These are phyloP conservation scores for Papilio gigon DNA, from an alignment of 2,888 invertebrate genomes.

Conservation along the genomic window DNA sequence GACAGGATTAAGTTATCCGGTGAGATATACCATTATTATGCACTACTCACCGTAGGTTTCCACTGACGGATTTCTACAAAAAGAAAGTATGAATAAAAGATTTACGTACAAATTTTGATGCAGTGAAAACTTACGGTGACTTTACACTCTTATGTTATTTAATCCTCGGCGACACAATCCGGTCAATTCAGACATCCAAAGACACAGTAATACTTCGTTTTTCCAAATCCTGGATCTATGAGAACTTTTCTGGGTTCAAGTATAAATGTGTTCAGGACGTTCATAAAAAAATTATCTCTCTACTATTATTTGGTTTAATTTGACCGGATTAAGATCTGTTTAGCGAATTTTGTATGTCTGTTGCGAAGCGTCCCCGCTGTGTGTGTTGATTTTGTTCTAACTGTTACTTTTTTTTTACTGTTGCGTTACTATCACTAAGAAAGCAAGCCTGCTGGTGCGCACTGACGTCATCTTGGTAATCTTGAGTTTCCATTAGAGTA, in stretches of 20 bases:
- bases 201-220: too few species aligned
- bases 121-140: neutral
- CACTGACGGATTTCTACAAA: neutral
- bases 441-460: too few species aligned
- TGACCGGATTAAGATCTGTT: neutral
- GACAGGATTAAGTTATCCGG: slow-evolving; percentile 94
- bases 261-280: too few species aligned
- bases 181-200: too few species aligned
- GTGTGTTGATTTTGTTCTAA: neutral
- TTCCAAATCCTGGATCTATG: too few species aligned
- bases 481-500: neutral
- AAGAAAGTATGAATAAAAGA: neutral
- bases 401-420: neutral
- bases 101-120: neutral
- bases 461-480: neutral
- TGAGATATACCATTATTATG: slow-evolving; percentile 49
- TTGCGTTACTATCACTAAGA: neutral
- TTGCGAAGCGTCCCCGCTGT: neutral
- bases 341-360: neutral
- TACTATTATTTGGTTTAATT: too few species aligned
- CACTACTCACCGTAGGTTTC: neutral
- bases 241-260: too few species aligned
- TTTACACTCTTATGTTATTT: neutral
- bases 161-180: neutral
- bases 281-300: too few species aligned